These are phyloP conservation scores for Oscheius sp. DNA, from an alignment of 2,888 invertebrate genomes.

Conservation along the genomic window DNA sequence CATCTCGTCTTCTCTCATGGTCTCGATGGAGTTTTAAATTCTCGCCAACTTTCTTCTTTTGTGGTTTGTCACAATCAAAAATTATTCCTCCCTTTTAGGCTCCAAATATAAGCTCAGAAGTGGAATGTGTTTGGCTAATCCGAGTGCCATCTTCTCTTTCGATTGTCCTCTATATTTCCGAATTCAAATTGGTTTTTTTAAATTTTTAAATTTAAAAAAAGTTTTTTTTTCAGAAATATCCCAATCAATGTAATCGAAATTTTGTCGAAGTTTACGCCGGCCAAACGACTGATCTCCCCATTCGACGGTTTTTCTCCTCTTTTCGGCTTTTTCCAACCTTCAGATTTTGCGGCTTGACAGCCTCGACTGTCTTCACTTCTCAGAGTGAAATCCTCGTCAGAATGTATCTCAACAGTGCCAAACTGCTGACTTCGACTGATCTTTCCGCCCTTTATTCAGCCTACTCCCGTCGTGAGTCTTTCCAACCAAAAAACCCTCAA, in stretches of 20 bases:
- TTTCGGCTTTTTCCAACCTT: background rate
- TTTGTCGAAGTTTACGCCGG: constrained; percentile 67
- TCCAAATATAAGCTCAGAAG: constrained; percentile 36
- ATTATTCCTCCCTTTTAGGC: constrained; percentile 32
- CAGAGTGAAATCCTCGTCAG: constrained; percentile 50
- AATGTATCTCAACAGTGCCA: constrained; percentile 43
- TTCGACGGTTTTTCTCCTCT: constrained; percentile 34
- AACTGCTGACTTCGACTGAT: constrained; percentile 38
- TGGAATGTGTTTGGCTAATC: constrained; percentile 65
- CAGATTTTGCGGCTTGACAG: constrained; percentile 57
- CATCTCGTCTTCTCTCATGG: constrained; percentile 19
- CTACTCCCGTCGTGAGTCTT: constrained; percentile 45
- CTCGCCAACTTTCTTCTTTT: constrained; percentile 15
- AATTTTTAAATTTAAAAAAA: no score
- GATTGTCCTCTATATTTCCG: constrained; percentile 60
- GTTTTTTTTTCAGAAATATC: no score
- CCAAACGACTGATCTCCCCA: constrained; percentile 56
- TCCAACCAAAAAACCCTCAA: no score
- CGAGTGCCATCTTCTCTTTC: constrained; percentile 43
- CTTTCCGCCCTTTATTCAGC: constrained; percentile 48
- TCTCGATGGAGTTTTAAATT: background rate
- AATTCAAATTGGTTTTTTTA: constrained; percentile 61
- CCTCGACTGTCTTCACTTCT: constrained; percentile 48
- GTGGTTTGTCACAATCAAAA: background rate
- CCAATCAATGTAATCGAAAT: constrained; percentile 67